Percentiles rank a stretch among this genome's conserved stretches.
phyloP scores from a whole-genome alignment of 2,797 vertebrate species.

The Paedocypris micromegethes region DNA sequence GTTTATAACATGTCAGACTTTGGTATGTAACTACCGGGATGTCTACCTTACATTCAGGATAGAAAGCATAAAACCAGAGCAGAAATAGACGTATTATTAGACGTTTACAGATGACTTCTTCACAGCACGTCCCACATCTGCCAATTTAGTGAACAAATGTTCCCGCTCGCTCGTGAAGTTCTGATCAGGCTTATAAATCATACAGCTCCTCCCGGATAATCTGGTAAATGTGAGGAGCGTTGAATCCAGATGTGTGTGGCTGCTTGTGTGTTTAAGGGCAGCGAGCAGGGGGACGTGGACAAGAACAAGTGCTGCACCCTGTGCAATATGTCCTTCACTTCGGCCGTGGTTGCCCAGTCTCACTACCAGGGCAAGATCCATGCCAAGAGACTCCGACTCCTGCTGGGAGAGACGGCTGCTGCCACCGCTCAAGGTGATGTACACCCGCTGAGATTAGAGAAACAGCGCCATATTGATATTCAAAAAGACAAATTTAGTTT shows the following conservation, averaged over 20 bases:
- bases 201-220: conserved; percentile 3
- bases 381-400: conserved; percentile 88
- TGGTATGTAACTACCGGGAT: no score
- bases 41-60: no score
- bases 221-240: conserved; percentile 4
- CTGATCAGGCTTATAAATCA: conserved; percentile 15
- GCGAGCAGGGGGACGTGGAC: conserved; percentile 83
- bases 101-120: conserved; percentile 28
- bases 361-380: conserved; percentile 97
- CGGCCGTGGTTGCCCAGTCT: conserved; percentile 90
- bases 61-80: background rate
- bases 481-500: no score
- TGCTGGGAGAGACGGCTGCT: conserved; percentile 83
- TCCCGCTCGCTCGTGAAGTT: conserved; percentile 2
- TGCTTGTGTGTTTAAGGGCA: conserved; percentile 70
- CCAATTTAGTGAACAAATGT: conserved; percentile 12
- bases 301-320: conserved; percentile 95
- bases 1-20: no score
- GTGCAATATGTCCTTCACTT: conserved; percentile 97
- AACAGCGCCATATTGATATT: background rate
- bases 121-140: conserved; percentile 18
- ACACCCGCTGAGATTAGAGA: no score
- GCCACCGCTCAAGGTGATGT: conserved; percentile 77
- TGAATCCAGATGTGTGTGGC: conserved; percentile 1
- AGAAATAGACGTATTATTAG: conserved; percentile 12